These are phyloP conservation scores for Eupithecia abbreviata DNA, from an alignment of 2,888 invertebrate species.

Conservation along the genomic window DNA sequence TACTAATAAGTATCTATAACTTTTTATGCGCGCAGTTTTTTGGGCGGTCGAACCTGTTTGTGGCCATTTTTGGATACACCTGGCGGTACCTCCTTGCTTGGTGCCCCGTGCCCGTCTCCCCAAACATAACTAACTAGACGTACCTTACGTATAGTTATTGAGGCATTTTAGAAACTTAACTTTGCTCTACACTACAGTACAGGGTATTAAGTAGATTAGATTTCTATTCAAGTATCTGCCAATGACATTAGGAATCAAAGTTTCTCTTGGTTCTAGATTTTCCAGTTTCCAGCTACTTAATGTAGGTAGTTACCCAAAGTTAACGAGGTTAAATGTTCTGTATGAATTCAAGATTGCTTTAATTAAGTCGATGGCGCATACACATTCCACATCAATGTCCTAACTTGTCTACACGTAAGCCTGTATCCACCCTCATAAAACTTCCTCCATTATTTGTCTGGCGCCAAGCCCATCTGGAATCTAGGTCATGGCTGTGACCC, in stretches of 20 bases:
- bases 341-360: background rate
- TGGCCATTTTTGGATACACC: conserved; percentile 42
- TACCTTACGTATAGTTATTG: background rate
- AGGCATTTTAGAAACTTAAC: conserved; percentile 5
- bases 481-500: conserved; percentile 77
- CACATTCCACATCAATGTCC: background rate
- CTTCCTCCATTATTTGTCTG: conserved; percentile 15
- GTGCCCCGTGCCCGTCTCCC: background rate
- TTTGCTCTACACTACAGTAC: background rate
- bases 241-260: background rate
- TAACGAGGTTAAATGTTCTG: background rate
- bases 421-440: conserved; percentile 26
- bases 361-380: background rate
- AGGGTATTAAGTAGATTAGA: background rate
- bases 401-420: background rate
- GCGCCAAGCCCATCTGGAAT: conserved; percentile 49
- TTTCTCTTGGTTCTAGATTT: conserved; percentile 6
- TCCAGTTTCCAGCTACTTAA: background rate
- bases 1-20: background rate
- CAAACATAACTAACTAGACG: background rate
- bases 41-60: conserved; percentile 42
- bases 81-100: conserved; percentile 23
- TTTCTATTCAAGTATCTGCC: conserved; percentile 8
- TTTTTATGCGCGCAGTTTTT: conserved; percentile 32
- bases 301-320: background rate